Base-by-base conservation (phyloP, 2,113 vertebrate genomes). In the Megaceryle maxima region DNA sequence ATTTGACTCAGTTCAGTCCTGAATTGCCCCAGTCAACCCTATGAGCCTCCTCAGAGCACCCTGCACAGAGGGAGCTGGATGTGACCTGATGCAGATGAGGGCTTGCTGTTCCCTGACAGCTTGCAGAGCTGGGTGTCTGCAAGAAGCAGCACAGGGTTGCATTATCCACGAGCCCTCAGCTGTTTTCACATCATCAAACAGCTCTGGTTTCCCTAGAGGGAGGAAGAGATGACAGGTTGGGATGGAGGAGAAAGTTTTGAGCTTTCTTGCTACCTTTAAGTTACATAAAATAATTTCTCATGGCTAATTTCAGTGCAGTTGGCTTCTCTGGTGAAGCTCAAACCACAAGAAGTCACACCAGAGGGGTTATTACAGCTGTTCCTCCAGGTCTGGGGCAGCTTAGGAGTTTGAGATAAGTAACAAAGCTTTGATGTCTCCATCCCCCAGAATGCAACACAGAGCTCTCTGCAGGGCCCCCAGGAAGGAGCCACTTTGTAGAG, bases 291-390 rank as follows among this genome's bases (percentile, higher is more conserved):
- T 51, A 31, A 33, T 15, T 35, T 29, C 12, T 44, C 4, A 2
- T 21, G 16, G 46, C 16, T 83, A 22, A 80, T 44, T 91, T 35
- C 33, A 51, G 2, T 5, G 2, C 73, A 74, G 16, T 8, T 31
- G 68, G 41, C 50, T 83, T 41, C 35, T 43, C 28, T 1, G 5
- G 33, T 6, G 14, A 39, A 20, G 59, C 79, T 70, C 37, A 55
- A n/a, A n/a, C n/a, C 39, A 19, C 0, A 0, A 19, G 50, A 24
- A 75, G 37, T 62, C 15, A 12, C 44, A 35, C 22, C 18, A 17
- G 16, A 39, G 20, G 16, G 7, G 19, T 62, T 21, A 10, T 33
- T 66, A 18, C 14, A 70, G 39, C 16, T 2, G 0, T 19, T 56
- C 50, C 67, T 25, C 21, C 35, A 10, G 7, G 59, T 74, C 6